Percentiles rank a stretch among this genome's conserved stretches.
Conservation (phyloP, 2,888 invertebrate genomes). For the Blastobasis lacticolella region DNA sequence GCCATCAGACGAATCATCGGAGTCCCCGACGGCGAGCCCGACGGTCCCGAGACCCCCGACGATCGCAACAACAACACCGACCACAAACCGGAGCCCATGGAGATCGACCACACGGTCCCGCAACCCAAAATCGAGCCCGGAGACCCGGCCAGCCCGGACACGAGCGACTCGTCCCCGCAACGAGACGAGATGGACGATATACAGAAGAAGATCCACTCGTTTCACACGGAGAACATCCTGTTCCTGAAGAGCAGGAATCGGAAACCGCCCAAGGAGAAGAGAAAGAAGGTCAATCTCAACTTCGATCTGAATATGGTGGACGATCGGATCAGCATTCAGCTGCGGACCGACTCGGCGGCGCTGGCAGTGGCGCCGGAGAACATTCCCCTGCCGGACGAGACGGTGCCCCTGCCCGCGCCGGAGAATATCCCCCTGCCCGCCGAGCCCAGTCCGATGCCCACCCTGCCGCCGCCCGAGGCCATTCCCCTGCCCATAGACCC, state of each 20-base stretch:
- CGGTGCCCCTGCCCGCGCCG: conserved; percentile 57
- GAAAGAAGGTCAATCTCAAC: conserved; percentile 70
- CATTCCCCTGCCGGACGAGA: conserved; percentile 59
- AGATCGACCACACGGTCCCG: conserved; percentile 53
- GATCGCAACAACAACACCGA: conserved; percentile 59
- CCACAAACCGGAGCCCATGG: conserved; percentile 62
- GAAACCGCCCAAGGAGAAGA: conserved; percentile 67
- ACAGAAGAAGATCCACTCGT: conserved; percentile 76
- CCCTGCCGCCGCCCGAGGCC: conserved; percentile 47
- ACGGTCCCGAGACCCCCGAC: conserved; percentile 40
- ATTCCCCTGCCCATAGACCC: conserved; percentile 59
- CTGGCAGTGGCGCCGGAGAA: conserved; percentile 56
- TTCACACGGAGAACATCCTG: conserved; percentile 77
- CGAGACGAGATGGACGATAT: conserved; percentile 76
- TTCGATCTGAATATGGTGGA: conserved; percentile 71
- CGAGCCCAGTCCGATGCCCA: conserved; percentile 43
- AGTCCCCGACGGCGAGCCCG: conserved; percentile 41
- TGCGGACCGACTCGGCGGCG: conserved; percentile 45
- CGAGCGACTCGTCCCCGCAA: conserved; percentile 66
- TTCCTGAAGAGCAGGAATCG: conserved; percentile 76
- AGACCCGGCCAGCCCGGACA: conserved; percentile 47
- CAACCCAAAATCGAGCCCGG: conserved; percentile 53
- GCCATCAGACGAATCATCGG: conserved; percentile 62
- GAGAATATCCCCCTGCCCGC: conserved; percentile 57
- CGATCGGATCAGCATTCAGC: conserved; percentile 66